phyloP scores from a whole-genome alignment of 2,797 vertebrate species.

The Euphonia xanthogaster region DNA sequence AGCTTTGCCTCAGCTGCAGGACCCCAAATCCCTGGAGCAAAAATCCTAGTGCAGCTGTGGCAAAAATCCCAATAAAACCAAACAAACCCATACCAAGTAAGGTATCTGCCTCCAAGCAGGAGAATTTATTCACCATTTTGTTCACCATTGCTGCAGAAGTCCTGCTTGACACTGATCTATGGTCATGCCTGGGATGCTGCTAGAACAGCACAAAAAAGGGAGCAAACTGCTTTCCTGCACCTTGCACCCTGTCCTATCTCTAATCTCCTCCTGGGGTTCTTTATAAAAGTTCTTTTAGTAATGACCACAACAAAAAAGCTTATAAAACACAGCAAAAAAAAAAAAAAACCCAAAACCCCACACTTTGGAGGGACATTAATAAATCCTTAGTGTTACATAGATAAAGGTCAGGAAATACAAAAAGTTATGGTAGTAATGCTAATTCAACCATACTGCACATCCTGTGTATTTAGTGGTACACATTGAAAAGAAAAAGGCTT shows the following conservation, averaged over 20 bases:
- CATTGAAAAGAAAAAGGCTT: background rate
- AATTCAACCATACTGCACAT: background rate
- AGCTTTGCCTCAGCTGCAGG: background rate
- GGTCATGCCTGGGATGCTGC: background rate
- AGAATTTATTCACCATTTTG: background rate
- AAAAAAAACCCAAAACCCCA: background rate
- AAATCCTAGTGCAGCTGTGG: background rate
- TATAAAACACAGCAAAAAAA: background rate
- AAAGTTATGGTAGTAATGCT: constrained; percentile 3
- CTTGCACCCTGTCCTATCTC: background rate
- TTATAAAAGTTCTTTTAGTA: constrained; percentile 15
- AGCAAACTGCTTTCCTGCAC: background rate
- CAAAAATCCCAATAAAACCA: background rate
- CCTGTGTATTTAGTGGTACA: background rate
- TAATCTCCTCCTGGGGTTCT: background rate
- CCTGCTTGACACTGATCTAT: background rate
- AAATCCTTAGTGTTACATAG: background rate
- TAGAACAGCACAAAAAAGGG: background rate
- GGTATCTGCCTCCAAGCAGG: background rate
- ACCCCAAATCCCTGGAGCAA: background rate
- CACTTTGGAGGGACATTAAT: background rate
- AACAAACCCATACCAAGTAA: background rate
- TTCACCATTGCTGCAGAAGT: background rate
- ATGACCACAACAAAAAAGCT: background rate
- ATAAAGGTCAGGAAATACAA: constrained; percentile 14